Evolutionary conservation across 2,888 invertebrate species (phyloP).

Genomic region (Lycaena phlaeas): DNA sequence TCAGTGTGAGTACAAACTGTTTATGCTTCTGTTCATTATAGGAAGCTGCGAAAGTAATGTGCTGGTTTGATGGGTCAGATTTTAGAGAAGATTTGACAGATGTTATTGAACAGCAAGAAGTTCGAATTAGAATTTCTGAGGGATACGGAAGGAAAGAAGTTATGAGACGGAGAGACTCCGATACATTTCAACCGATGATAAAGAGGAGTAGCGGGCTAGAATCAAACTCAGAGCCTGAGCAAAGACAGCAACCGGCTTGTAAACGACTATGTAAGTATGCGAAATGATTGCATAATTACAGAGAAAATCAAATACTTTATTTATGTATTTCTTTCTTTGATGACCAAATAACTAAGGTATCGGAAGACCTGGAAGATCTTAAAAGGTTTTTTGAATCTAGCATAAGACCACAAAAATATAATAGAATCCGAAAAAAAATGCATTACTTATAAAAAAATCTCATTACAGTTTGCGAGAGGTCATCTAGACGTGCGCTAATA

Average conservation of each 20-base stretch:
- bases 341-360: too few relatives aligned
- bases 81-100: conserved; percentile 61
- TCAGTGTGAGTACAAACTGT: too few relatives aligned
- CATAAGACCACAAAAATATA: too few relatives aligned
- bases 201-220: conserved; percentile 52
- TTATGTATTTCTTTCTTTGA: too few relatives aligned
- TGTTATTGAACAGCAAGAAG: conserved; percentile 64
- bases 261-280: conserved; percentile 54
- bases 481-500: conserved; percentile 46
- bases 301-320: too few relatives aligned
- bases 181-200: conserved; percentile 59
- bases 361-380: too few relatives aligned
- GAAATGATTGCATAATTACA: too few relatives aligned
- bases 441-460: too few relatives aligned
- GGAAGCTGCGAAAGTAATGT: conserved; percentile 64
- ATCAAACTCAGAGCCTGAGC: conserved; percentile 44
- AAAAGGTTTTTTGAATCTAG: too few relatives aligned
- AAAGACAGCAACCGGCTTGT: conserved; percentile 34
- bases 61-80: conserved; percentile 67
- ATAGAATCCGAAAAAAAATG: too few relatives aligned
- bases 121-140: conserved; percentile 54
- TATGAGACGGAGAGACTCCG: conserved; percentile 47
- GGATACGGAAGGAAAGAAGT: conserved; percentile 39
- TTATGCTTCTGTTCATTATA: too few relatives aligned
- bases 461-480: conserved; percentile 41